A percentile compares a stretch with the other conserved stretches of the same genome.
Evolutionary conservation across 2,797 vertebrate species (phyloP).

Genomic region (Mormyrops attenuatus): DNA sequence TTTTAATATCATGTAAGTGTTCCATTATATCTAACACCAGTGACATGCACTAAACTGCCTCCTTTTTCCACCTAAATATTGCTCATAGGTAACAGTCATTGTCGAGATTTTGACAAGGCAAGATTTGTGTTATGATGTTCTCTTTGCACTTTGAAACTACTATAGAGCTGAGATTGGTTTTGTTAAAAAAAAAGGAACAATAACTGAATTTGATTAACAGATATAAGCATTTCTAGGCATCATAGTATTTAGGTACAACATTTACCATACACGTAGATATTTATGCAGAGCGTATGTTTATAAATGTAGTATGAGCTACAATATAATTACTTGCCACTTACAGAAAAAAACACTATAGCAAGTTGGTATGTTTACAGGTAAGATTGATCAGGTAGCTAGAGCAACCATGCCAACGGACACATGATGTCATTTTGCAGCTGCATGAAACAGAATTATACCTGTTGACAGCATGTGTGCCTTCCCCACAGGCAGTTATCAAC

Average conservation of each 20-base stretch:
- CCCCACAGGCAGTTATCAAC: not conserved
- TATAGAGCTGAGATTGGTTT: not conserved
- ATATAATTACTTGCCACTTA: not conserved
- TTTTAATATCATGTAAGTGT: not conserved
- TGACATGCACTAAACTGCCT: not conserved
- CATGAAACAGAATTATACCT: not conserved
- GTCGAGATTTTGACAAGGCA: not conserved
- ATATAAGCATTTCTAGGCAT: conserved; percentile 27
- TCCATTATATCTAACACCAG: not conserved
- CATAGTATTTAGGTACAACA: not conserved
- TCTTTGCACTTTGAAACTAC: not conserved
- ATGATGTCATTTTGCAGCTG: not conserved
- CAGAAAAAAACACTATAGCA: not conserved
- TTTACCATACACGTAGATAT: not conserved
- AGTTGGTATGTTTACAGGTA: not conserved
- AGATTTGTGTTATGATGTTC: not conserved
- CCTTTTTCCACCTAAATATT: not conserved
- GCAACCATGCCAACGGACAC: not conserved
- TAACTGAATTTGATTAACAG: conserved; percentile 34
- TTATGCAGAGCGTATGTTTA: not conserved
- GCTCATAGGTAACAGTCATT: conserved; percentile 11
- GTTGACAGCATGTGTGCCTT: not conserved
- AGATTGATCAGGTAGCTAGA: not conserved
- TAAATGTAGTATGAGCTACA: not conserved
- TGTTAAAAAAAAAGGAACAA: conserved; percentile 43